These are phyloP conservation scores for Hypena proboscidalis DNA, from an alignment of 2,888 invertebrate species.

Conservation along the genomic window DNA sequence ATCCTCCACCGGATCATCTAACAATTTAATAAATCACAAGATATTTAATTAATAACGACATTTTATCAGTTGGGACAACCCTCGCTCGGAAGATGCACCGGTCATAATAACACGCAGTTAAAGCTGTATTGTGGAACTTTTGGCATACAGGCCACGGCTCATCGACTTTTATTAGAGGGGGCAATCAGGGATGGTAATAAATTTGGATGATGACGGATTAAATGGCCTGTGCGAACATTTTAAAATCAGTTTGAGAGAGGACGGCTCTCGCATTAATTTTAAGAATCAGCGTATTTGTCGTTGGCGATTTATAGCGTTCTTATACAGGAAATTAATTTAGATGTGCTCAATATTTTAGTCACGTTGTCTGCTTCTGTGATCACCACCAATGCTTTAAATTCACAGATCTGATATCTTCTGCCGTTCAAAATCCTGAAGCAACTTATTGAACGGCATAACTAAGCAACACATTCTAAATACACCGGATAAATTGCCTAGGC, in stretches of 20 bases:
- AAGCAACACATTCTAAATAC: no score
- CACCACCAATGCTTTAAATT: no score
- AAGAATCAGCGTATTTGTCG: conserved; percentile 32
- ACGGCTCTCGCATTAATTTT: conserved; percentile 23
- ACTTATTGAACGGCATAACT: no score
- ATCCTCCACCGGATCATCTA: conserved; percentile 17
- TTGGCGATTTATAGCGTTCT: neutral
- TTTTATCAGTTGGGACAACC: conserved; percentile 46
- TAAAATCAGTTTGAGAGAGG: conserved; percentile 61
- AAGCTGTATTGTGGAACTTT: conserved; percentile 75
- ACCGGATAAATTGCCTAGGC: no score
- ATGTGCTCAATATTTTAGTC: no score
- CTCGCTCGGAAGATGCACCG: conserved; percentile 49
- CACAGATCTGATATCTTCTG: no score
- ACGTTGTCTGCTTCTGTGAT: no score
- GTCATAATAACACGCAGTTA: conserved; percentile 64
- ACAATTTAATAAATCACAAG: conserved; percentile 36
- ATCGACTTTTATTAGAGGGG: conserved; percentile 78
- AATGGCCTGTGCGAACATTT: conserved; percentile 73
- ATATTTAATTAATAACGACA: conserved; percentile 40
- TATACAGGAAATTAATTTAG: no score
- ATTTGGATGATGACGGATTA: conserved; percentile 75
- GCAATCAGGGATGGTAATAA: conserved; percentile 63
- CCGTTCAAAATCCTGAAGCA: no score
- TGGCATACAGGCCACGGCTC: conserved; percentile 79